Percentiles rank a stretch among this genome's conserved stretches.
Evolutionary conservation across 2,113 vertebrate genomes (phyloP).

Genomic region (Lates calcarifer): DNA sequence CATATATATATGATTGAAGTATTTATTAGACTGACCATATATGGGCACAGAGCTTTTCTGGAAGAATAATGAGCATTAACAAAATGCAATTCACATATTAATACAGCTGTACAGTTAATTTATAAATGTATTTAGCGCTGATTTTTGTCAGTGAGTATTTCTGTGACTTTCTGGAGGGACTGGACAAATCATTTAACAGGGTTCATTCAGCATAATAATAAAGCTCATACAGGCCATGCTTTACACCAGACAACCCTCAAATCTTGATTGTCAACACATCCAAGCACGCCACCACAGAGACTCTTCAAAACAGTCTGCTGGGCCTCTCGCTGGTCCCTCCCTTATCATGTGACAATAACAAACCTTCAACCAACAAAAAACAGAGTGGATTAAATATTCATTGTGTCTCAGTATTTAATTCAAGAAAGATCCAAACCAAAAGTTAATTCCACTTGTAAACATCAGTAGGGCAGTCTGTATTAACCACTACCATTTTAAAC

Average conservation of each 20-base stretch:
- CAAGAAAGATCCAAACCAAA: neutral
- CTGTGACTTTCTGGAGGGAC: neutral
- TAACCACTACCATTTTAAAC: neutral
- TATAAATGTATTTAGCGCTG: neutral
- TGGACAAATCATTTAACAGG: neutral
- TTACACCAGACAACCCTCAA: neutral
- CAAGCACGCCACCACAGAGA: neutral
- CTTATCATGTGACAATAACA: constrained; percentile 47
- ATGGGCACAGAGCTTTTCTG: no score
- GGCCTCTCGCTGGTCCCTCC: neutral
- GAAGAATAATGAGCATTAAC: neutral
- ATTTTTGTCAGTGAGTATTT: neutral
- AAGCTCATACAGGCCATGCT: neutral
- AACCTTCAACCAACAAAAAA: neutral
- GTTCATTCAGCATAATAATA: neutral
- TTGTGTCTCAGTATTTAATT: neutral
- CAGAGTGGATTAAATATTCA: neutral
- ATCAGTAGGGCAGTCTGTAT: neutral
- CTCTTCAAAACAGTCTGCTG: constrained; percentile 19
- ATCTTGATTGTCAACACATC: neutral
- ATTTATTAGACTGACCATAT: neutral
- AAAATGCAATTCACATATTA: neutral
- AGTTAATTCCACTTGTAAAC: neutral
- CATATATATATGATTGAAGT: neutral
- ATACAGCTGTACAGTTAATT: neutral